phyloP scores from a whole-genome alignment of 2,888 invertebrate species.

The Dexiosoma caninum region DNA sequence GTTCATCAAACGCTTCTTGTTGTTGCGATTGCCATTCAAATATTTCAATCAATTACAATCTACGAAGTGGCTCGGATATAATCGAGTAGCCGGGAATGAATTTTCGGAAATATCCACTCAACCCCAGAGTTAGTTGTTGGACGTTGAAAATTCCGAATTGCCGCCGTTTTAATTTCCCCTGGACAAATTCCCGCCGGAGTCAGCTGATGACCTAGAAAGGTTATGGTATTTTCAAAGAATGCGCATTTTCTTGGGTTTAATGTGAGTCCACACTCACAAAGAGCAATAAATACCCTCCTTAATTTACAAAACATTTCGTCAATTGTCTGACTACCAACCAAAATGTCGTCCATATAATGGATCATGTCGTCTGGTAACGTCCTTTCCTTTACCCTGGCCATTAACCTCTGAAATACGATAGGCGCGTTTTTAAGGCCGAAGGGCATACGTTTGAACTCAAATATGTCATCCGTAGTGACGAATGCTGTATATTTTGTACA shows the following conservation, averaged over 20 bases:
- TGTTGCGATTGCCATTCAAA: no score
- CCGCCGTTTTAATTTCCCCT: no score
- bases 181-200: conserved; percentile 26
- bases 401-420: conserved; percentile 28
- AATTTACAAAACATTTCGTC: conserved; percentile 36
- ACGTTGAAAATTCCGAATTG: no score
- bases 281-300: neutral
- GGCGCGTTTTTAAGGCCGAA: conserved; percentile 25
- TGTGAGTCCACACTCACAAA: neutral
- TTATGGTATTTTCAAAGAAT: no score
- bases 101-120: no score
- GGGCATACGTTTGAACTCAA: conserved; percentile 23
- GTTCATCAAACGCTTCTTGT: conserved; percentile 7
- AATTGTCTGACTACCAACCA: neutral
- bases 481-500: conserved; percentile 38
- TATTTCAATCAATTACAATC: no score
- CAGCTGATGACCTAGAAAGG: conserved; percentile 3
- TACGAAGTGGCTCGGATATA: no score
- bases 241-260: neutral
- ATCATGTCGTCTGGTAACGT: conserved; percentile 24
- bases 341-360: conserved; percentile 43
- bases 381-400: neutral
- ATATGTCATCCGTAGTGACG: conserved; percentile 27
- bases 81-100: no score
- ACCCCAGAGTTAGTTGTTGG: no score